Conservation (phyloP, 2,113 vertebrate genomes). For the Penelope pileata region DNA sequence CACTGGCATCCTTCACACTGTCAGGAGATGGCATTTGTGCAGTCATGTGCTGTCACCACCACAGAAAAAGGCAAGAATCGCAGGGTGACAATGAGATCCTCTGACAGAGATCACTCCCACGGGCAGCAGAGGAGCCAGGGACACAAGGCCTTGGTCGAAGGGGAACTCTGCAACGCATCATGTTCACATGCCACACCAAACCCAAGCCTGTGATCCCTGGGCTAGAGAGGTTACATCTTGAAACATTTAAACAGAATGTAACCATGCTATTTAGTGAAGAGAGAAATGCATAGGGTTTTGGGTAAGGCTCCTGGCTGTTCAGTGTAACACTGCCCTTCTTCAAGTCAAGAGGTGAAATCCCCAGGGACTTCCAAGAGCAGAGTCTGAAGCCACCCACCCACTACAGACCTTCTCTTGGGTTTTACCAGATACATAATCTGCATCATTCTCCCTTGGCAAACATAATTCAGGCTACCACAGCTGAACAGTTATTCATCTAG, state of each 20-base stretch:
- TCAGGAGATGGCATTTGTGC: not conserved
- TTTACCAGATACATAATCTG: not conserved
- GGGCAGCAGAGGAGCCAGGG: not conserved
- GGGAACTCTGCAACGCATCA: not conserved
- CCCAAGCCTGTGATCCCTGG: not conserved
- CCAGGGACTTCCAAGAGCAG: not conserved
- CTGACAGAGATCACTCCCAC: accelerated
- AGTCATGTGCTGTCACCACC: not conserved
- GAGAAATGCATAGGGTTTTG: accelerated
- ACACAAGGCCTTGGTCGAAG: accelerated
- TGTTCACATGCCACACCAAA: not conserved
- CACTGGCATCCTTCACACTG: not conserved
- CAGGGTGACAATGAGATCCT: not conserved
- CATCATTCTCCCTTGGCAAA: not conserved
- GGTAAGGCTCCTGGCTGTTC: not conserved
- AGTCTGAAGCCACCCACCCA: not conserved
- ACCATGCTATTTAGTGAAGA: accelerated
- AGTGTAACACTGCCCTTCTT: not conserved
- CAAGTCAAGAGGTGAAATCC: not conserved
- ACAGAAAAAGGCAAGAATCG: not conserved
- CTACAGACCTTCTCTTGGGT: not conserved
- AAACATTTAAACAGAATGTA: not conserved
- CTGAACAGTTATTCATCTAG: not conserved
- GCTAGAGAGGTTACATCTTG: not conserved
- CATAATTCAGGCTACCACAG: not conserved